phyloP scores from a whole-genome alignment of 2,113 vertebrate genomes.

The Oncorhynchus gorbuscha region DNA sequence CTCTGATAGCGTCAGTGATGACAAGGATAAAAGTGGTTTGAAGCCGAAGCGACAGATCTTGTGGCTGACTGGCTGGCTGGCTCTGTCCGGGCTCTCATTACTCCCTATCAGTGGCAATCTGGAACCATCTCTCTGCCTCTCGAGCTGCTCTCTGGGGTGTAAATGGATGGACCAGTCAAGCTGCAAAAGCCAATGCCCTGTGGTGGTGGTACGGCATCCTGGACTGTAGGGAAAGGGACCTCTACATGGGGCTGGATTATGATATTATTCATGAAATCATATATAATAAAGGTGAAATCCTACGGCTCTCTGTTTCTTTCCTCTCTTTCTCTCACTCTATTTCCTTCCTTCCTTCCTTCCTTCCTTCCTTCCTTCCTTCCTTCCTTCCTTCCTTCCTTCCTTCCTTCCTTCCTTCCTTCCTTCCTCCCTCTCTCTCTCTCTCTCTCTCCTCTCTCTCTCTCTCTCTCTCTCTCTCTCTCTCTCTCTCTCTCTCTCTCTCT shows the following conservation, averaged over 20 bases:
- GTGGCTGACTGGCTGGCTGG: conserved; percentile 15
- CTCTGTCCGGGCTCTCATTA: conserved; percentile 22
- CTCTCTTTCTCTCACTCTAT: no score
- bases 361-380: no score
- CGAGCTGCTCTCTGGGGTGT: conserved; percentile 34
- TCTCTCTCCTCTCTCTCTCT: no score
- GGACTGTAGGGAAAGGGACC: neutral
- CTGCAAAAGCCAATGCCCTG: conserved; percentile 31
- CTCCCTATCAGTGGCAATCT: conserved; percentile 35
- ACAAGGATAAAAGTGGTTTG: conserved; percentile 9
- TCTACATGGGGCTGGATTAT: neutral
- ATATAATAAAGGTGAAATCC: neutral
- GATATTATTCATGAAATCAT: neutral
- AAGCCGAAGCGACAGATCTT: conserved; percentile 21
- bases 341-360: no score
- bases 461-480: no score
- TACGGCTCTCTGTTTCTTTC: no score
- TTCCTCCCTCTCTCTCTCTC: no score
- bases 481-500: no score
- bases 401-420: no score
- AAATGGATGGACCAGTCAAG: conserved; percentile 45
- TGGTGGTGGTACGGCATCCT: neutral
- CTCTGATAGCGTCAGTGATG: conserved; percentile 9
- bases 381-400: no score
- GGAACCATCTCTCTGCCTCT: conserved; percentile 44